Conservation (phyloP, 2,113 vertebrate species). For the Arvicanthis niloticus region DNA sequence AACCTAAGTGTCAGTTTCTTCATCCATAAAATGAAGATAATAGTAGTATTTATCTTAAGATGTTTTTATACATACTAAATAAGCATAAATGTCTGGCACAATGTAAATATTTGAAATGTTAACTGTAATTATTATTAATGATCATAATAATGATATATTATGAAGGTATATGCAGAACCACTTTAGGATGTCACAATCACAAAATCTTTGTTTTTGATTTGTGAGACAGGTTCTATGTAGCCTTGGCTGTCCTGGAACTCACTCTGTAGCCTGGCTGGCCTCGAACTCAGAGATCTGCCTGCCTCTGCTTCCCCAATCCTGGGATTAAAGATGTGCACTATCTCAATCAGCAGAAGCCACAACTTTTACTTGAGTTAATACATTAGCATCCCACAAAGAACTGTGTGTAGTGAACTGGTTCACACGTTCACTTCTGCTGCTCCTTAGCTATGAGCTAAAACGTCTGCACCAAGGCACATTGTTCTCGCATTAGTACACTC, state of each 20-base stretch:
- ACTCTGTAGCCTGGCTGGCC: background rate
- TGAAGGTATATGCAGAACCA: constrained; percentile 29
- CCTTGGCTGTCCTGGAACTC: background rate
- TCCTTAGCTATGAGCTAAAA: background rate
- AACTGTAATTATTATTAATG: constrained; percentile 43
- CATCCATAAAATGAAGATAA: constrained; percentile 6
- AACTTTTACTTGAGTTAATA: constrained; percentile 11
- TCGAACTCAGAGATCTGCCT: background rate
- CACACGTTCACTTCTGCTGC: background rate
- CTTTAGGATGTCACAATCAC: background rate
- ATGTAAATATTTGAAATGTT: constrained; percentile 37
- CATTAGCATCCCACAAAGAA: background rate
- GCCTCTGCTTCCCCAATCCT: background rate
- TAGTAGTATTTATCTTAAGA: background rate
- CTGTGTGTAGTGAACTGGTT: background rate
- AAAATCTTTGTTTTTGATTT: background rate
- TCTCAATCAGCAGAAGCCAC: background rate
- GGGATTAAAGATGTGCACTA: background rate
- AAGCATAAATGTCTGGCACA: background rate
- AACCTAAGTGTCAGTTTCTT: constrained; percentile 20
- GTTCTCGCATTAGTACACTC: background rate
- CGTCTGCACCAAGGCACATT: background rate
- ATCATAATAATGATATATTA: constrained; percentile 8
- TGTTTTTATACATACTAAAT: constrained; percentile 30
- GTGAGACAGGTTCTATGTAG: background rate